These are phyloP conservation scores for Spodoptera litura DNA, from an alignment of 1,140 invertebrate species.

Conservation along the genomic window DNA sequence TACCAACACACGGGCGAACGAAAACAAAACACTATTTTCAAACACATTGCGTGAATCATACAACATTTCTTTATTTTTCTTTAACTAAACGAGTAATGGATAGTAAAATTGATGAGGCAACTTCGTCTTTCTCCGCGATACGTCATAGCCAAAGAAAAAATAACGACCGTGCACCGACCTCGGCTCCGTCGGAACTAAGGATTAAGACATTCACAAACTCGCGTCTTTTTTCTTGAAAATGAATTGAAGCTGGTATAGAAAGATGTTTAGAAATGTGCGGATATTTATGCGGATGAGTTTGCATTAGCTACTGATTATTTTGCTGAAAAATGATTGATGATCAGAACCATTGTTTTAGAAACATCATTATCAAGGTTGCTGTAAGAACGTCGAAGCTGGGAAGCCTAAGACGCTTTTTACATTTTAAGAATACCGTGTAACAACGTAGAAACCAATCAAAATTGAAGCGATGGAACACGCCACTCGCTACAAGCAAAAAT, in stretches of 20 bases:
- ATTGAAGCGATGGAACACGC: neutral
- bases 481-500: neutral
- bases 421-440: no score
- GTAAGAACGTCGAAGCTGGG: neutral
- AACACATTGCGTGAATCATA: neutral
- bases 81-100: slow-evolving; percentile 6
- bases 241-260: neutral
- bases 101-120: neutral
- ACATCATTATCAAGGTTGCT: neutral
- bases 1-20: no score
- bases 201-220: slow-evolving; percentile 2
- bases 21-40: neutral
- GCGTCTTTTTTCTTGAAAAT: neutral
- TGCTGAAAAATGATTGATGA: slow-evolving; percentile 17
- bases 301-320: slow-evolving; percentile 8
- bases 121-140: neutral
- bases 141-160: neutral
- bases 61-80: neutral
- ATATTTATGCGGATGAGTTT: slow-evolving; percentile 6
- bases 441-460: neutral
- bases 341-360: neutral
- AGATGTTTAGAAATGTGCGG: neutral
- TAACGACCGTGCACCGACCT: neutral
- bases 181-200: neutral
- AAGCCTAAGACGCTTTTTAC: no score